A percentile compares a stretch with the other conserved stretches of the same genome.
Conservation (phyloP, 1,140 invertebrate species). For the Drosophila rufa region DNA sequence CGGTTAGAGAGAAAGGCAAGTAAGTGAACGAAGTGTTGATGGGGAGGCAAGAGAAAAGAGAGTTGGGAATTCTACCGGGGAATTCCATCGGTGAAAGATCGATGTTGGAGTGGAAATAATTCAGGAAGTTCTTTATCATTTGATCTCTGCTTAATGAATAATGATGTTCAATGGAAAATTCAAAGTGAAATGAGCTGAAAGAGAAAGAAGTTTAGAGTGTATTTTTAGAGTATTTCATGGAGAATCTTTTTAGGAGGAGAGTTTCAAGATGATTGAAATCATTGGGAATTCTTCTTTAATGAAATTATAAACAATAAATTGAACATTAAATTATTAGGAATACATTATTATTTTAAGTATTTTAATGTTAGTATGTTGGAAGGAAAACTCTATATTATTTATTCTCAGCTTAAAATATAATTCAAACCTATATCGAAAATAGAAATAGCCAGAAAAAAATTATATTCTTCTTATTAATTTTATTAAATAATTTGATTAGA, state of each 20-base stretch:
- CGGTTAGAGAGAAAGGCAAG: slow-evolving; percentile 60
- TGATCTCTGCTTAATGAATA: slow-evolving; percentile 30
- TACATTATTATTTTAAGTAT: too few species aligned
- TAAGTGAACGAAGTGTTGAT: slow-evolving; percentile 18
- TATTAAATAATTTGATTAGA: neutral
- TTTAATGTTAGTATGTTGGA: too few species aligned
- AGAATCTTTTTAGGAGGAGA: neutral
- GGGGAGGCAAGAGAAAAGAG: slow-evolving; percentile 6
- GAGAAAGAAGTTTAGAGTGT: neutral
- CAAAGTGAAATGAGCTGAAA: slow-evolving; percentile 23
- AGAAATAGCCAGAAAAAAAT: too few species aligned
- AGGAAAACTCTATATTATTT: too few species aligned
- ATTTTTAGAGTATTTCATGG: neutral
- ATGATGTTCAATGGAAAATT: slow-evolving; percentile 15
- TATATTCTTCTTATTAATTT: too few species aligned
- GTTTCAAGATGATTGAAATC: neutral
- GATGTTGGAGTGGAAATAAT: slow-evolving; percentile 36
- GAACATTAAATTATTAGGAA: too few species aligned
- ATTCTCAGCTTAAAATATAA: too few species aligned
- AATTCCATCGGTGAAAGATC: slow-evolving; percentile 38
- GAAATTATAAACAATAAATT: too few species aligned
- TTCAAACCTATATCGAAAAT: too few species aligned
- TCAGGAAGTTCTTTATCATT: slow-evolving; percentile 45
- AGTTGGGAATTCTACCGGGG: slow-evolving; percentile 23
- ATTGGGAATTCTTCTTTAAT: too few species aligned